Conservation (phyloP, 2,888 invertebrate genomes). For the Tetragonula carbonaria region DNA sequence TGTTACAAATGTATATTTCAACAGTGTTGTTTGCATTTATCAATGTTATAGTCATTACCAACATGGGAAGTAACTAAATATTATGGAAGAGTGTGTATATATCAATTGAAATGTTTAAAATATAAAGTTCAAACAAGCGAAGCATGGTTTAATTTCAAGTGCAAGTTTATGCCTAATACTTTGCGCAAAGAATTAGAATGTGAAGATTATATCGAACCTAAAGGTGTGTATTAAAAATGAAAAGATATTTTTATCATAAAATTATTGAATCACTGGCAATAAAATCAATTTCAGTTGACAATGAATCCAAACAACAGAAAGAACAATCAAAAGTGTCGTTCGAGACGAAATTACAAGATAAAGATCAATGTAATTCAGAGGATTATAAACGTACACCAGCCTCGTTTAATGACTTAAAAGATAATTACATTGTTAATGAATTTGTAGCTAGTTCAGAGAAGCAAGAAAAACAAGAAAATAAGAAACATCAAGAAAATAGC, state of each 20-base stretch:
- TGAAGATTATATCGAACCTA: slow-evolving; percentile 52
- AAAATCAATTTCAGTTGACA: slow-evolving; percentile 3
- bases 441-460: neutral
- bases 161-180: slow-evolving; percentile 72
- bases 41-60: slow-evolving; percentile 67
- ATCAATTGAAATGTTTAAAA: slow-evolving; percentile 73
- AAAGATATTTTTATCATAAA: neutral
- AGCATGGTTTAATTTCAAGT: slow-evolving; percentile 73
- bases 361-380: neutral
- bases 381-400: neutral
- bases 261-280: neutral
- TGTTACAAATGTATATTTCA: neutral
- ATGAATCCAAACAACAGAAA: slow-evolving; percentile 14
- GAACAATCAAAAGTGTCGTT: neutral
- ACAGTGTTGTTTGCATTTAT: neutral
- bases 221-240: slow-evolving; percentile 5
- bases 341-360: slow-evolving; percentile 11
- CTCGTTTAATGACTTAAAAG: neutral
- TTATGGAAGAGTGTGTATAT: slow-evolving; percentile 73
- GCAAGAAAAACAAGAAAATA: neutral
- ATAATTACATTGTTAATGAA: neutral
- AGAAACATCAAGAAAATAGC: slow-evolving; percentile 3
- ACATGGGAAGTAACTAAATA: slow-evolving; percentile 77
- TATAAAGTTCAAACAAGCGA: slow-evolving; percentile 74
- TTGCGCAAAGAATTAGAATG: slow-evolving; percentile 63